Percentiles rank a stretch among this genome's conserved stretches.
These are phyloP conservation scores for Leptothorax acervorum DNA, from an alignment of 2,888 invertebrate genomes.

Conservation along the genomic window DNA sequence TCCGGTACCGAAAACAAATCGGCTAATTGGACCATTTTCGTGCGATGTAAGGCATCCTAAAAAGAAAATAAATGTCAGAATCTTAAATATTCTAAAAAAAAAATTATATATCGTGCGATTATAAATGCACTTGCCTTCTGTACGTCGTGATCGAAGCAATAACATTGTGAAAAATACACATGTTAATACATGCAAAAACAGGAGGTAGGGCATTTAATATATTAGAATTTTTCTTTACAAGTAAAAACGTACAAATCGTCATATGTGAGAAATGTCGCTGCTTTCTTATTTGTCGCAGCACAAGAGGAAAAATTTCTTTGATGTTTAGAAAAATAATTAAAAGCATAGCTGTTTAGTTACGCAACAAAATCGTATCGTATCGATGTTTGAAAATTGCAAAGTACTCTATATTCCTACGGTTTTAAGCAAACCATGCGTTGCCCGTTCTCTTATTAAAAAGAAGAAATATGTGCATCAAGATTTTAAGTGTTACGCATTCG, in stretches of 20 bases:
- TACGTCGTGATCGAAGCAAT: conserved; percentile 59
- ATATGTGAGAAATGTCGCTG: not conserved
- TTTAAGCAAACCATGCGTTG: not conserved
- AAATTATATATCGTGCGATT: not conserved
- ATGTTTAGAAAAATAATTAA: not conserved
- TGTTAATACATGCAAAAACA: conserved; percentile 75
- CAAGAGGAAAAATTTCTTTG: not conserved
- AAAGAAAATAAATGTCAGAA: not conserved
- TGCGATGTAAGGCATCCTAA: conserved; percentile 81
- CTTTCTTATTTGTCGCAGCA: not conserved
- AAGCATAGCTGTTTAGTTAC: not conserved
- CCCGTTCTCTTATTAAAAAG: not conserved
- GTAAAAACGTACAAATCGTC: not conserved
- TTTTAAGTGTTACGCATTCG: not conserved
- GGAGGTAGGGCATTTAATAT: conserved; percentile 39
- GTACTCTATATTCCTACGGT: not conserved
- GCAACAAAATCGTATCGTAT: not conserved
- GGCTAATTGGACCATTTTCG: conserved; percentile 96
- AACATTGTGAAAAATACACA: conserved; percentile 69
- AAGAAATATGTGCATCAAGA: not conserved
- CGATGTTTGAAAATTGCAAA: not conserved
- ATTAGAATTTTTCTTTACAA: not conserved
- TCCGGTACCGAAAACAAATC: conserved; percentile 99
- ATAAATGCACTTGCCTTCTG: conserved; percentile 73
- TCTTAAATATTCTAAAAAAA: not conserved